Conservation (phyloP, 2,113 vertebrate genomes). For the Glareola pratincola region DNA sequence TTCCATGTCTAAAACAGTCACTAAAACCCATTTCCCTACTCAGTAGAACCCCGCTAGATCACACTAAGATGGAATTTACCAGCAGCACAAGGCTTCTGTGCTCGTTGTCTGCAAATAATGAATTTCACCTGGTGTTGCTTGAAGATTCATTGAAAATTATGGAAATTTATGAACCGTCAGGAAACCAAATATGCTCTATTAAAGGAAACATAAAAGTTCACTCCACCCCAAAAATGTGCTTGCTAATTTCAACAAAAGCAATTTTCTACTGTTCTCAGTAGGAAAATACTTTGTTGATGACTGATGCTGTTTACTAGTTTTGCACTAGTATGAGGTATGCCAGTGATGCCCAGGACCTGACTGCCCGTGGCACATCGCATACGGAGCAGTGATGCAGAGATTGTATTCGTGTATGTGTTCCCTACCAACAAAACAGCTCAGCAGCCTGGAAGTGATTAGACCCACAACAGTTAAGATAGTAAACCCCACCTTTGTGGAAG, state of each 20-base stretch:
- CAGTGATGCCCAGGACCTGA: background rate
- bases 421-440: background rate
- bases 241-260: background rate
- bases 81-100: background rate
- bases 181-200: background rate
- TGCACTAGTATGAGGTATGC: background rate
- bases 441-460: background rate
- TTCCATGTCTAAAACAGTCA: background rate
- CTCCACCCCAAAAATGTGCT: background rate
- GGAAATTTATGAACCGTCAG: background rate
- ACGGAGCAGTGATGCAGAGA: background rate
- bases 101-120: background rate
- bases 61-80: background rate
- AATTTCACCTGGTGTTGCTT: background rate
- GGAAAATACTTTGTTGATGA: background rate
- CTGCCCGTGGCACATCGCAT: too few relatives aligned
- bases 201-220: background rate
- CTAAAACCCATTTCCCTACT: background rate
- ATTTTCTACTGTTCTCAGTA: background rate
- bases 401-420: rapidly evolving
- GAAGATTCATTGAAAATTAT: background rate
- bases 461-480: background rate
- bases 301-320: background rate
- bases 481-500: background rate
- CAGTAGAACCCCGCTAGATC: background rate